These are phyloP conservation scores for Periophthalmus magnuspinnatus DNA, from an alignment of 2,797 vertebrate genomes.

Conservation along the genomic window DNA sequence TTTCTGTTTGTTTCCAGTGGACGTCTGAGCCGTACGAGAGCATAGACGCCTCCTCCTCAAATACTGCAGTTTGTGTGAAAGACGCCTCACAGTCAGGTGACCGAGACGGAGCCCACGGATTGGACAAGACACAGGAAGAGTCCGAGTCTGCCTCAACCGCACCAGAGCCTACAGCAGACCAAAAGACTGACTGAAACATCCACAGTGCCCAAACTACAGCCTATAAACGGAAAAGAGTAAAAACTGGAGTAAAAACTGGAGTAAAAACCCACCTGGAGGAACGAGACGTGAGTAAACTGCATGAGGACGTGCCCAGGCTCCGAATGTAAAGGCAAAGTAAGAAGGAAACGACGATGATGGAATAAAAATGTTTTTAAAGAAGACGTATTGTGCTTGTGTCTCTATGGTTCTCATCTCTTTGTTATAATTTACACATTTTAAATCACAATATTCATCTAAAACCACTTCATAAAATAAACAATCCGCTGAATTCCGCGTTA, in stretches of 20 bases:
- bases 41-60: slow-evolving; percentile 67
- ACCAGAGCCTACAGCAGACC: slow-evolving; percentile 60
- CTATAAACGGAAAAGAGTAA: slow-evolving; percentile 49
- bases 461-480: too few species aligned
- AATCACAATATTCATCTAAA: too few species aligned
- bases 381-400: neutral
- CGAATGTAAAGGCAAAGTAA: slow-evolving; percentile 71
- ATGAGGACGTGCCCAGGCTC: slow-evolving; percentile 68
- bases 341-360: slow-evolving; percentile 45
- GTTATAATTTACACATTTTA: too few species aligned
- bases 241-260: too few species aligned
- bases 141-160: slow-evolving; percentile 56
- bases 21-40: slow-evolving; percentile 85
- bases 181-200: slow-evolving; percentile 64
- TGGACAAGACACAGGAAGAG: slow-evolving; percentile 73
- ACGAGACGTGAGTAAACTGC: slow-evolving; percentile 57
- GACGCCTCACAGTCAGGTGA: slow-evolving; percentile 64
- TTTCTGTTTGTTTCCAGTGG: slow-evolving; percentile 72
- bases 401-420: too few species aligned
- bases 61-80: slow-evolving; percentile 48
- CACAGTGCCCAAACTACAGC: slow-evolving; percentile 37
- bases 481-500: too few species aligned
- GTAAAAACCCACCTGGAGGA: slow-evolving; percentile 15
- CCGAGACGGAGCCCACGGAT: slow-evolving; percentile 57
- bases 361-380: slow-evolving; percentile 72